These are phyloP conservation scores for Sclerodermus sp. DNA, from an alignment of 2,888 invertebrate species.

Conservation along the genomic window DNA sequence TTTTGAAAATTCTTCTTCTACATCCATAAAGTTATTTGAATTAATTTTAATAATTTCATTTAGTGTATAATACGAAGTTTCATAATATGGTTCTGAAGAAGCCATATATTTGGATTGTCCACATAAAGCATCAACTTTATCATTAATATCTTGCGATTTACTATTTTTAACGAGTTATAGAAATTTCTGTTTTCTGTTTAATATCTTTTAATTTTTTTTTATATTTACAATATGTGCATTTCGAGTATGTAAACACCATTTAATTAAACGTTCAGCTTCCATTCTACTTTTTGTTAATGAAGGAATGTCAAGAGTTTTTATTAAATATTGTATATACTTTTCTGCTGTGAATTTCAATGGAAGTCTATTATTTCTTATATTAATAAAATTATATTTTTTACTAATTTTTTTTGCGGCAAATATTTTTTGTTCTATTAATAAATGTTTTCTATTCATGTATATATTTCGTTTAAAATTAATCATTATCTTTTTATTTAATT, in stretches of 20 bases:
- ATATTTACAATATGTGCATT: neutral
- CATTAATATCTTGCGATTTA: neutral
- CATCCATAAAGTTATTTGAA: too few relatives aligned
- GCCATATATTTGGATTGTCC: conserved; percentile 8
- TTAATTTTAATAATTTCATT: too few relatives aligned
- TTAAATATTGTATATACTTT: neutral
- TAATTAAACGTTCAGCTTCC: conserved; percentile 8
- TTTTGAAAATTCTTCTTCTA: neutral
- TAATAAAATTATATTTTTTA: neutral
- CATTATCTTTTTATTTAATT: neutral
- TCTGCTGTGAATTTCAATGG: neutral
- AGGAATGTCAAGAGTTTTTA: neutral
- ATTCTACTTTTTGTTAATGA: neutral
- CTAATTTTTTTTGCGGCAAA: neutral
- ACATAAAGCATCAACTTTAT: neutral
- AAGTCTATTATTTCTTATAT: neutral
- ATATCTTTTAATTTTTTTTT: conserved; percentile 1
- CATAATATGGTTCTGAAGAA: conserved; percentile 6
- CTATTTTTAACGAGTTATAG: neutral
- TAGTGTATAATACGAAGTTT: too few relatives aligned
- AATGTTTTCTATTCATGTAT: too few relatives aligned
- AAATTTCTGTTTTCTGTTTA: conserved; percentile 1
- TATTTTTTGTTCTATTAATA: too few relatives aligned
- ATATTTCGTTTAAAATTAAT: too few relatives aligned
- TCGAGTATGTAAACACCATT: conserved; percentile 5